phyloP scores from a whole-genome alignment of 2,113 vertebrate genomes.

The Bungarus multicinctus region DNA sequence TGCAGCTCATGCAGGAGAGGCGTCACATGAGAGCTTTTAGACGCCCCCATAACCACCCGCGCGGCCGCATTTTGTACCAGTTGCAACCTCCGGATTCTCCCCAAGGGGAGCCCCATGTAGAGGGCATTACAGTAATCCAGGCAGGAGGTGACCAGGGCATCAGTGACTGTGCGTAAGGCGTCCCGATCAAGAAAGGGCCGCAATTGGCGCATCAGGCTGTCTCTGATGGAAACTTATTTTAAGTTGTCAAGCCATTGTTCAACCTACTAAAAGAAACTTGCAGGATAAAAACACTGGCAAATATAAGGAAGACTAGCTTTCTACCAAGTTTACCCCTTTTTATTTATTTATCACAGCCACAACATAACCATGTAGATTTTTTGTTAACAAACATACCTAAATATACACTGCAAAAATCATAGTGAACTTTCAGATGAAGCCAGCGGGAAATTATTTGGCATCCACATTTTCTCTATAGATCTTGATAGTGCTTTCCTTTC shows the following conservation, averaged over 20 bases:
- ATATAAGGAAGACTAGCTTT: background rate
- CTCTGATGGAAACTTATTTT: background rate
- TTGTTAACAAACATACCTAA: background rate
- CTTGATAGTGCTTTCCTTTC: background rate
- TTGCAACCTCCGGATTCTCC: too few relatives aligned
- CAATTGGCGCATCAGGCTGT: background rate
- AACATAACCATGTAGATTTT: background rate
- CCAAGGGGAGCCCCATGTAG: too few relatives aligned
- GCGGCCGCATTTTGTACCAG: too few relatives aligned
- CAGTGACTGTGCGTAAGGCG: too few relatives aligned
- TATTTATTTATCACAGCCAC: background rate
- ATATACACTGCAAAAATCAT: background rate
- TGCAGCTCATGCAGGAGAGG: too few relatives aligned
- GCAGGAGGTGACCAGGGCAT: too few relatives aligned
- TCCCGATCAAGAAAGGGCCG: too few relatives aligned
- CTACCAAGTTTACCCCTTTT: background rate
- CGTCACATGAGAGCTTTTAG: too few relatives aligned
- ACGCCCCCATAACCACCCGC: too few relatives aligned
- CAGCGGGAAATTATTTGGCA: background rate
- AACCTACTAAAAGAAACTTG: too few relatives aligned
- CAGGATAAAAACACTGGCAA: background rate
- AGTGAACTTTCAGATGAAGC: background rate
- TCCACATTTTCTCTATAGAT: background rate
- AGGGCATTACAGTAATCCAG: too few relatives aligned
- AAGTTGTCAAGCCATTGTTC: background rate